Base-by-base conservation (phyloP, 2,113 vertebrate genomes). In the Phrynosoma platyrhinos region DNA sequence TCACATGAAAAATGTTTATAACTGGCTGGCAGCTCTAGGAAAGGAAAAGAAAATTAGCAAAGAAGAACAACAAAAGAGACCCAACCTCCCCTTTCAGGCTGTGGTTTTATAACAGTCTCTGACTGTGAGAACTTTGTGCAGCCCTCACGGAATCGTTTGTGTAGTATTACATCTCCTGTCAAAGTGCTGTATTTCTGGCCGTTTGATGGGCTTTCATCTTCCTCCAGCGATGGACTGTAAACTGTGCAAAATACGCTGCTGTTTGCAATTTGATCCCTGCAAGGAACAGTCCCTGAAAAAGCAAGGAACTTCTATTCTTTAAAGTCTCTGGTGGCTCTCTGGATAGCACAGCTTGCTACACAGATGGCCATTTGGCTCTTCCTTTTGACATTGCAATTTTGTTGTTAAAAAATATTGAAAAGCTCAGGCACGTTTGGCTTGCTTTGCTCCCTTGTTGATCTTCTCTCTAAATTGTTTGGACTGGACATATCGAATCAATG, bases 161-260 rank as follows among this genome's bases (percentile, higher is more conserved):
- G 14, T 72, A 55, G 66, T 0, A 7, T 68, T 30, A 16, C 32
- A 40, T 9, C 47, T 87, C 77, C 52, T 80, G 66, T 80, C 77
- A 72, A 80, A 42, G 69, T 30, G 79, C 53, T 72, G 53, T 4
- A 36, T 42, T 69, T 36, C 36, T 72, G 52, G 2, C 32, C 25
- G 30, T 85, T 74, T 81, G 85, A 74, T 42, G 79, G 53, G n/a
- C 68, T 81, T 87, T 81, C 21, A 21, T 47, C 66, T 87, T 42
- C 52, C 68, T 87, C 53, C 32, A 74, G 78, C 78, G 18, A 25
- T 55, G 47, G 85, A 72, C 23, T 30, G 32, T 80, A 71, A 87
- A 72, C 6, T 8, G 23, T 30, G 78, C 66, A 87, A 58, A 80
- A 58, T 62, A 71, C 14, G 16, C 77, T 68, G 10, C 20, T 2